Evolutionary conservation across 1,140 invertebrate species (phyloP).

Genomic region (Brachionus sp.): DNA sequence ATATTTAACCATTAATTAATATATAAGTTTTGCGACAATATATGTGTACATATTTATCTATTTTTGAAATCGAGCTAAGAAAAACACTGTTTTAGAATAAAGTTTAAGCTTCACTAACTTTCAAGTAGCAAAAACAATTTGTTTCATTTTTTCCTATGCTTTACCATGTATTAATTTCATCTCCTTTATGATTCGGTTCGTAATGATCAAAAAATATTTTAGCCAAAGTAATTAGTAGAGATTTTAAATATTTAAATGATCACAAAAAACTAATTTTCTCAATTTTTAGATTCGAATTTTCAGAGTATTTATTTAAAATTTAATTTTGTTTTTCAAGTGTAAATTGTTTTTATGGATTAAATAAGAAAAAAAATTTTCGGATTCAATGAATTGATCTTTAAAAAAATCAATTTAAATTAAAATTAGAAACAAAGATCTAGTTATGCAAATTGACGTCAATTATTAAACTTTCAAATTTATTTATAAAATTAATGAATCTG

Average conservation of each 20-base stretch:
- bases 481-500: neutral
- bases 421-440: neutral
- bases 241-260: neutral
- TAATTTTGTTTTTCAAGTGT: neutral
- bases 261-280: neutral
- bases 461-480: neutral
- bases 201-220: conserved; percentile 28
- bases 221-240: neutral
- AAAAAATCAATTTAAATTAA: neutral
- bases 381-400: neutral
- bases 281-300: too few species aligned
- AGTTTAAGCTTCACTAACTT: conserved; percentile 36
- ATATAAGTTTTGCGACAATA: conserved; percentile 3
- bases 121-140: neutral
- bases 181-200: neutral
- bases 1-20: neutral
- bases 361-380: neutral
- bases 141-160: neutral
- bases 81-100: neutral
- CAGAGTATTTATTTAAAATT: too few species aligned
- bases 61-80: neutral
- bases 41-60: neutral
- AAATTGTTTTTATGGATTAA: neutral
- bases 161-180: conserved; percentile 16
- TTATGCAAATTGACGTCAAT: neutral